phyloP scores from a whole-genome alignment of 2,113 vertebrate species.

The Himantopus leucocephalus region DNA sequence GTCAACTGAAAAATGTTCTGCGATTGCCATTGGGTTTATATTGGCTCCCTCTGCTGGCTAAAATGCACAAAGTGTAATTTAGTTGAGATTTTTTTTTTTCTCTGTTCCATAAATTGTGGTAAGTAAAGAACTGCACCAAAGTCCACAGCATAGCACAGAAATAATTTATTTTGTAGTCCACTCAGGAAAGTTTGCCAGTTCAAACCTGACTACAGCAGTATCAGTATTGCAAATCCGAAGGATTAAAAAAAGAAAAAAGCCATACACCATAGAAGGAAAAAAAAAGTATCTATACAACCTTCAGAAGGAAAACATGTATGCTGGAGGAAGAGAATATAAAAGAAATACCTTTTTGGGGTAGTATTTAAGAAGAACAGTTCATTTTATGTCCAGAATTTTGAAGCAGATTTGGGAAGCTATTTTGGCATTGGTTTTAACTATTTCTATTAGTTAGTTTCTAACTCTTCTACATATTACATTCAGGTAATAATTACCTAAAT shows the following conservation, averaged over 20 bases:
- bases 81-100: background rate
- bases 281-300: background rate
- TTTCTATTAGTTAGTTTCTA: background rate
- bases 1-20: background rate
- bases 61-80: background rate
- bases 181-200: background rate
- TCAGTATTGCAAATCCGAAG: background rate
- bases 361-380: background rate
- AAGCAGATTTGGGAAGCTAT: background rate
- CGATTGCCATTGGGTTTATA: slow-evolving; percentile 11
- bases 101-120: background rate
- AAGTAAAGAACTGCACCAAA: background rate
- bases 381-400: background rate
- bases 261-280: rapidly evolving
- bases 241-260: background rate
- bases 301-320: background rate
- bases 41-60: slow-evolving; percentile 50
- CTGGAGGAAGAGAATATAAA: background rate
- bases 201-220: background rate
- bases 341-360: background rate
- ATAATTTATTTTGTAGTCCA: background rate
- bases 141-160: rapidly evolving
- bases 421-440: background rate
- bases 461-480: background rate
- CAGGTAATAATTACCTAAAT: background rate